Conservation (phyloP, 2,113 vertebrate species). For the Coregonus clupeaformis region DNA sequence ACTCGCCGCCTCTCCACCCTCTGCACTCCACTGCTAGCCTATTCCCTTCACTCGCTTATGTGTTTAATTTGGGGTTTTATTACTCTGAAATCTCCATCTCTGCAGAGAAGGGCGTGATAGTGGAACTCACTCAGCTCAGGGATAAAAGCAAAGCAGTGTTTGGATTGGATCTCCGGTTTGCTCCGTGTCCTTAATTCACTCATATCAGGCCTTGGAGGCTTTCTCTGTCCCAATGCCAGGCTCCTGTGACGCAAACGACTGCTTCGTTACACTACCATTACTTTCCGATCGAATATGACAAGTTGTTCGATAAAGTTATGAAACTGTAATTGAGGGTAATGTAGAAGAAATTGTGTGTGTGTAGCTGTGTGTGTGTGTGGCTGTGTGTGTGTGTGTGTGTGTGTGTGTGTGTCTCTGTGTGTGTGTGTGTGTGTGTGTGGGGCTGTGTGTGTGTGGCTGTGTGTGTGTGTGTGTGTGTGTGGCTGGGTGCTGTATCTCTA, state of each 20-base stretch:
- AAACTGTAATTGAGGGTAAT: neutral
- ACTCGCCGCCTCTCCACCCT: constrained; percentile 16
- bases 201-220: neutral
- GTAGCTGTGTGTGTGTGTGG: too few relatives aligned
- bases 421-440: too few relatives aligned
- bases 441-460: too few relatives aligned
- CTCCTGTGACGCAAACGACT: neutral
- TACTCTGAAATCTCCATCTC: neutral
- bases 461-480: too few relatives aligned
- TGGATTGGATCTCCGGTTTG: neutral
- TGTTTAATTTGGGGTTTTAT: constrained; percentile 3
- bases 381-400: neutral
- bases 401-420: neutral
- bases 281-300: neutral
- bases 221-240: neutral
- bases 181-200: neutral
- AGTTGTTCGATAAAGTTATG: neutral
- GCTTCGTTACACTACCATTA: neutral
- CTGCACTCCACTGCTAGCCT: neutral
- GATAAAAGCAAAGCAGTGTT: neutral
- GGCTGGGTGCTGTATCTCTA: too few relatives aligned
- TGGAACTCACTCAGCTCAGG: neutral
- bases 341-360: constrained; percentile 8
- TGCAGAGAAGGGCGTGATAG: neutral
- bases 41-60: neutral